phyloP scores from a whole-genome alignment of 1,140 invertebrate genomes.

The Capitella teleta region DNA sequence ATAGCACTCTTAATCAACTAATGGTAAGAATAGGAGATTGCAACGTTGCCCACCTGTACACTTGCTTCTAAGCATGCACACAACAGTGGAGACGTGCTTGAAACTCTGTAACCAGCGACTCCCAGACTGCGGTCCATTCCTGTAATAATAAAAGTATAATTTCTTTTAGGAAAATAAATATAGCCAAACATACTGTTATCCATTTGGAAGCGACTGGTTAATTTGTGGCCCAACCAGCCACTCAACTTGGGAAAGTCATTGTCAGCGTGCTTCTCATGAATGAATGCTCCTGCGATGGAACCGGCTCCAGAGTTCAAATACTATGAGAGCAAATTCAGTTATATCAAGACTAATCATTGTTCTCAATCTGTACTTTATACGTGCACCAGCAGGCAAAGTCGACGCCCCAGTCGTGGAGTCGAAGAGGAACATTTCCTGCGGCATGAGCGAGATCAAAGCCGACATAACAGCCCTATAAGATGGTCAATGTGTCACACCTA shows the following conservation, averaged over 20 bases:
- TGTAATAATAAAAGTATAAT: no score
- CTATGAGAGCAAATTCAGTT: no score
- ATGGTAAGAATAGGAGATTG: no score
- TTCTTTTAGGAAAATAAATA: no score
- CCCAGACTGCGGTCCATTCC: conserved; percentile 43
- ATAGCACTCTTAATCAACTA: no score
- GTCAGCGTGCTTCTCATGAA: conserved; percentile 38
- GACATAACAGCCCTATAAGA: conserved; percentile 49
- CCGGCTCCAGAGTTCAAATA: conserved; percentile 52
- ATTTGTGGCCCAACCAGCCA: conserved; percentile 47
- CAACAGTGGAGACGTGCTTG: conserved; percentile 49
- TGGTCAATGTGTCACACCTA: no score
- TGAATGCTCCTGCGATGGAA: conserved; percentile 46
- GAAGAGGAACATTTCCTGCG: conserved; percentile 50
- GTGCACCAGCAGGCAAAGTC: conserved; percentile 58
- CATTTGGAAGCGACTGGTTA: conserved; percentile 44
- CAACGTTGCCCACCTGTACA: no score
- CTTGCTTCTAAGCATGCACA: no score
- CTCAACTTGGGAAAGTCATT: conserved; percentile 32
- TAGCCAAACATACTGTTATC: conserved; percentile 39
- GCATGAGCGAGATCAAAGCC: conserved; percentile 57
- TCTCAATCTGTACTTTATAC: no score
- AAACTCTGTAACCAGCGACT: conserved; percentile 45
- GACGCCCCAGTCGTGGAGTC: conserved; percentile 53
- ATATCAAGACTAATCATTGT: no score